Evolutionary conservation across 53 echinoderm and acorn worm genomes (phyloP).

Genomic region (Arbacia lixula): DNA sequence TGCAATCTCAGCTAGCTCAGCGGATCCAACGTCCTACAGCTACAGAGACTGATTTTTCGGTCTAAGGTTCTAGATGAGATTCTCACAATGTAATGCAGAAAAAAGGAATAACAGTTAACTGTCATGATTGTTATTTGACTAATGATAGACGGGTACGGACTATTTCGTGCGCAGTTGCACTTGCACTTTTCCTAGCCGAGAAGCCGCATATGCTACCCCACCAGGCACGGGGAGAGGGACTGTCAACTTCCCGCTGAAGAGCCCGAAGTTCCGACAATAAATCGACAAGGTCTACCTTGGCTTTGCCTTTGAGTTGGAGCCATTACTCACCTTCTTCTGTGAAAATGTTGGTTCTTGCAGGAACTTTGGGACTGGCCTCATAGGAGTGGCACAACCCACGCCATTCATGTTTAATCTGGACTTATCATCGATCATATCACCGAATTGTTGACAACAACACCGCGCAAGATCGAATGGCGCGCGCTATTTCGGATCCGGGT

Average conservation of each 20-base stretch:
- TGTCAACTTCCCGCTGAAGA: not conserved
- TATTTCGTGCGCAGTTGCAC: not conserved
- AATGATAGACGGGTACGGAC: not conserved
- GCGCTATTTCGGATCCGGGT: too few species aligned
- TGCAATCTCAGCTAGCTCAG: too few species aligned
- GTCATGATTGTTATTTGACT: too few species aligned
- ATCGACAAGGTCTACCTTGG: not conserved
- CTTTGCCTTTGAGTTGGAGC: not conserved
- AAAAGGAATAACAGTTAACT: too few species aligned
- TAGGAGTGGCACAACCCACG: conserved; percentile 58
- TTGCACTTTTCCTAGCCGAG: not conserved
- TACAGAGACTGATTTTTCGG: too few species aligned
- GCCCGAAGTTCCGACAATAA: not conserved
- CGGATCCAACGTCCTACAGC: too few species aligned
- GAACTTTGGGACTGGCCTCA: conserved; percentile 85
- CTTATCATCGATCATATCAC: conserved; percentile 7
- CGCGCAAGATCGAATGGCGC: too few species aligned
- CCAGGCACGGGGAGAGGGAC: not conserved
- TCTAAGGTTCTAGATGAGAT: too few species aligned
- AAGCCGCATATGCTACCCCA: not conserved
- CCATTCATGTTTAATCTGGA: not conserved
- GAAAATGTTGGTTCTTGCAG: conserved; percentile 79
- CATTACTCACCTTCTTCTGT: conserved; percentile 82
- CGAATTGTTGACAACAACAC: too few species aligned
- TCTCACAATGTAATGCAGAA: too few species aligned